Percentiles rank a stretch among this genome's conserved stretches.
These are phyloP conservation scores for Gadopsis marmoratus DNA, from an alignment of 2,797 vertebrate genomes.

Conservation along the genomic window DNA sequence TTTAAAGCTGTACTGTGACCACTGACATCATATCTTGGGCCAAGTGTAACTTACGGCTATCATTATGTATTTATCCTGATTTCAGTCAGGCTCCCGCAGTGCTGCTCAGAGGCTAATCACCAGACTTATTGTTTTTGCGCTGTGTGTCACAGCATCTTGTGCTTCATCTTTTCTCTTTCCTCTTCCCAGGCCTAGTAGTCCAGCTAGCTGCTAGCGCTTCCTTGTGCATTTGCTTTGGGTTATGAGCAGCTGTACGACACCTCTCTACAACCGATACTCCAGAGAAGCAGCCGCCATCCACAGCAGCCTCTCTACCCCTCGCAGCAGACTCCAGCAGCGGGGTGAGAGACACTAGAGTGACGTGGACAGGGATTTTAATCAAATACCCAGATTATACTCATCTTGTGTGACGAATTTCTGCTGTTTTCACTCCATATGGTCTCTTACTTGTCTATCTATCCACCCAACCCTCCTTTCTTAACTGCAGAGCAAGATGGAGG, in stretches of 20 bases:
- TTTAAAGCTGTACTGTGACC: conserved; percentile 4
- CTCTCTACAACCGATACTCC: conserved; percentile 84
- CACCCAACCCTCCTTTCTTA: not conserved
- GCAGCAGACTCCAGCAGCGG: conserved; percentile 79
- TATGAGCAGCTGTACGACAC: conserved; percentile 87
- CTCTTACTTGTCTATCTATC: not conserved
- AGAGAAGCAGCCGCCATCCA: conserved; percentile 75
- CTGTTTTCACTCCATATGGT: not conserved
- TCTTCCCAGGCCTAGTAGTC: conserved; percentile 77
- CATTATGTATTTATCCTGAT: conserved; percentile 14
- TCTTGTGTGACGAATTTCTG: not conserved
- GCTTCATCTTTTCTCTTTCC: not conserved
- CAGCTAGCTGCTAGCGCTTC: conserved; percentile 51
- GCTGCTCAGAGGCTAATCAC: not conserved
- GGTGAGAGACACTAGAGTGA: conserved; percentile 80
- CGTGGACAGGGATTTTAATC: not conserved
- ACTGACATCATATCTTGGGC: conserved; percentile 16
- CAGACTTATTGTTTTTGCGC: not conserved
- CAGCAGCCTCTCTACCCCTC: conserved; percentile 69
- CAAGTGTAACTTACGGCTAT: conserved; percentile 19
- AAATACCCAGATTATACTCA: not conserved
- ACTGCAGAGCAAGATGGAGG: conserved; percentile 77
- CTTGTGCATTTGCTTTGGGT: conserved; percentile 75
- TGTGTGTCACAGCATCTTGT: not conserved
- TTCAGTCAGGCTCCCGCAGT: not conserved